Evolutionary conservation across 2,888 invertebrate species (phyloP).

Genomic region (Drosophila leonis): DNA sequence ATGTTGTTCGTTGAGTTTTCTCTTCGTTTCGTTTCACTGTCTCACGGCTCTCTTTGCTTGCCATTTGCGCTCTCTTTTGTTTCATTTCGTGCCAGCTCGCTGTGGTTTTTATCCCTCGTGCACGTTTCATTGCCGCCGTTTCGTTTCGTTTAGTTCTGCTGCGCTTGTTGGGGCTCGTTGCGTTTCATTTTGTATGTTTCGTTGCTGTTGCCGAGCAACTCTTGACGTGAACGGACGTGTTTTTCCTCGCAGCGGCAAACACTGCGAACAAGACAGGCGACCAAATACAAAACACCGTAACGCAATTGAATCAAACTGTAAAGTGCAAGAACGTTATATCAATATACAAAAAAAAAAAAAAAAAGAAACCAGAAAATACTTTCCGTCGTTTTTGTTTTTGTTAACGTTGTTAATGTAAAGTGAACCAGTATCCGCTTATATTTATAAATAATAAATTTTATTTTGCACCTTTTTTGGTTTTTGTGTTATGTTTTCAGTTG

Average conservation of each 20-base stretch:
- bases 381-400: constrained; percentile 12
- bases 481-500: constrained; percentile 20
- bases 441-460: constrained; percentile 15
- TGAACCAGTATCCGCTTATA: constrained; percentile 13
- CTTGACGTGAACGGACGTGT: constrained; percentile 56
- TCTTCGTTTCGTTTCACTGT: constrained; percentile 35
- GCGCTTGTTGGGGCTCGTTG: constrained; percentile 9
- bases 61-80: constrained; percentile 31
- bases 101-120: constrained; percentile 2
- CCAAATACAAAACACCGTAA: constrained; percentile 34
- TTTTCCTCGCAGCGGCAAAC: constrained; percentile 34
- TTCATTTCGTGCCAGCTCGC: neutral
- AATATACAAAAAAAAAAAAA: too few relatives aligned
- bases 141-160: constrained; percentile 25
- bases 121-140: constrained; percentile 9
- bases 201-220: constrained; percentile 64
- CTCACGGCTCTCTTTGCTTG: constrained; percentile 31
- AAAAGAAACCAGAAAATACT: too few relatives aligned
- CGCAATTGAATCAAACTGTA: constrained; percentile 23
- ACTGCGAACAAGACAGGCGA: constrained; percentile 37
- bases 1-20: constrained; percentile 20
- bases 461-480: constrained; percentile 19
- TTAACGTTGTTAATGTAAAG: constrained; percentile 12
- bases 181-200: constrained; percentile 20
- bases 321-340: constrained; percentile 29